Percentiles rank a stretch among this genome's conserved stretches.
Evolutionary conservation across 2,888 invertebrate species (phyloP).

Genomic region (Thereva nobilitata): DNA sequence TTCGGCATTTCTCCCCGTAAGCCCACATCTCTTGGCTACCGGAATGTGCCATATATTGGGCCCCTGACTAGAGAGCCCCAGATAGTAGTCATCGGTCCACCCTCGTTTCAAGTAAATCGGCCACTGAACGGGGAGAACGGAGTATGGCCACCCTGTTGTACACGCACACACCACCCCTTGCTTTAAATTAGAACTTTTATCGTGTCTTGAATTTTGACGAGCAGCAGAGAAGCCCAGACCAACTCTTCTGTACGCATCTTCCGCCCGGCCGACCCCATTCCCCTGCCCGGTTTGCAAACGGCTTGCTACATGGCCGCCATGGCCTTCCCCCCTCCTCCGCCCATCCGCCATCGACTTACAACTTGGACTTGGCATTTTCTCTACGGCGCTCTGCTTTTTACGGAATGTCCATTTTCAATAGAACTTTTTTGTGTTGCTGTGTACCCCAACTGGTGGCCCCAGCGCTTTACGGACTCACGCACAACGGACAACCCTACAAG

Average conservation of each 20-base stretch:
- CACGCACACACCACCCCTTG: slow-evolving; percentile 38
- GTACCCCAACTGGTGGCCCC: slow-evolving; percentile 8
- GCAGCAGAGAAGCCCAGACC: slow-evolving; percentile 15
- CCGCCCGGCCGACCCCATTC: slow-evolving; percentile 4
- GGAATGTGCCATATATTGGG: slow-evolving; percentile 30
- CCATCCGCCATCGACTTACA: background rate
- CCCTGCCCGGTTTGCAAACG: too few species aligned
- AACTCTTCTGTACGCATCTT: slow-evolving; percentile 25
- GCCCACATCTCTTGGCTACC: slow-evolving; percentile 26
- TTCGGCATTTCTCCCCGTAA: slow-evolving; percentile 27
- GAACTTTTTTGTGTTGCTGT: slow-evolving; percentile 29
- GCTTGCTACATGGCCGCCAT: slow-evolving; percentile 2
- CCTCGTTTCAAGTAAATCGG: slow-evolving; percentile 18
- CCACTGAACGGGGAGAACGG: background rate
- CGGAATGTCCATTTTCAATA: slow-evolving; percentile 37
- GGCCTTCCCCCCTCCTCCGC: slow-evolving; percentile 9
- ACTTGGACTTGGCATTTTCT: slow-evolving; percentile 31
- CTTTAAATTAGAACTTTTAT: slow-evolving; percentile 59
- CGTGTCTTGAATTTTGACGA: slow-evolving; percentile 58
- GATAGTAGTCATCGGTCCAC: slow-evolving; percentile 13
- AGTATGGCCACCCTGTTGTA: background rate
- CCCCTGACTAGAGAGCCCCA: background rate
- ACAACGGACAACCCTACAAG: slow-evolving; percentile 28
- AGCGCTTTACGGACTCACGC: slow-evolving; percentile 36
- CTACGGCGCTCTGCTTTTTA: slow-evolving; percentile 34